Percentiles rank a stretch among this genome's conserved stretches.
These are phyloP conservation scores for Porites lutea DNA, from an alignment of 64 coral and sea anemone species.

Conservation along the genomic window DNA sequence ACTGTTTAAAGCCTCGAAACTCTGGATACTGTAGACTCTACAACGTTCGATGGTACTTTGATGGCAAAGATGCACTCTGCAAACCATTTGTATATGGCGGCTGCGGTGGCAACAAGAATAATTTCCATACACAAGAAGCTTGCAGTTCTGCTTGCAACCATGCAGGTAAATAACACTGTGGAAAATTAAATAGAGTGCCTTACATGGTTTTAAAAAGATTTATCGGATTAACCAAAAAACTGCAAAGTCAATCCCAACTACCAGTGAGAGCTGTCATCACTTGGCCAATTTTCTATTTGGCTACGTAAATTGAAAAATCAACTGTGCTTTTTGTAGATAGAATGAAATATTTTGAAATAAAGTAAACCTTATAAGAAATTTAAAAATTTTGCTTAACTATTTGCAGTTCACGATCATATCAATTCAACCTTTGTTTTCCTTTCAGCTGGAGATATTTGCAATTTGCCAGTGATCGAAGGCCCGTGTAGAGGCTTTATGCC, in stretches of 20 bases:
- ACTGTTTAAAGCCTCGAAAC: constrained; percentile 45
- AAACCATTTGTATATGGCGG: constrained; percentile 82
- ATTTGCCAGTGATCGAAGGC: constrained; percentile 36
- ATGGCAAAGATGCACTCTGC: constrained; percentile 34
- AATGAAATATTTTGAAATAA: too few relatives aligned
- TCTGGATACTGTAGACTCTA: constrained; percentile 68
- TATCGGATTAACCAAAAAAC: too few relatives aligned
- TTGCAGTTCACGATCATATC: too few relatives aligned
- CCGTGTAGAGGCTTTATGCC: constrained; percentile 62
- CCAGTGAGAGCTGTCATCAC: too few relatives aligned
- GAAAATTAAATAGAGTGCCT: neutral
- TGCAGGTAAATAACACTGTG: constrained; percentile 41
- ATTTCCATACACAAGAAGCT: constrained; percentile 61
- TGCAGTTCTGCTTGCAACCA: constrained; percentile 65
- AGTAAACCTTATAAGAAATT: too few relatives aligned
- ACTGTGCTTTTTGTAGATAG: too few relatives aligned
- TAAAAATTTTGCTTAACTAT: too few relatives aligned
- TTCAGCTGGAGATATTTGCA: constrained; percentile 67
- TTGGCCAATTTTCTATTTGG: too few relatives aligned
- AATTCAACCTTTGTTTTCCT: neutral
- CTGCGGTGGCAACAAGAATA: constrained; percentile 86
- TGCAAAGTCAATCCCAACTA: too few relatives aligned
- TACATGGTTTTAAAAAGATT: too few relatives aligned
- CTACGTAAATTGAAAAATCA: too few relatives aligned
- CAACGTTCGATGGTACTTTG: constrained; percentile 75